Base-by-base conservation (phyloP, 2,113 vertebrate species). In the Colaptes auratus region DNA sequence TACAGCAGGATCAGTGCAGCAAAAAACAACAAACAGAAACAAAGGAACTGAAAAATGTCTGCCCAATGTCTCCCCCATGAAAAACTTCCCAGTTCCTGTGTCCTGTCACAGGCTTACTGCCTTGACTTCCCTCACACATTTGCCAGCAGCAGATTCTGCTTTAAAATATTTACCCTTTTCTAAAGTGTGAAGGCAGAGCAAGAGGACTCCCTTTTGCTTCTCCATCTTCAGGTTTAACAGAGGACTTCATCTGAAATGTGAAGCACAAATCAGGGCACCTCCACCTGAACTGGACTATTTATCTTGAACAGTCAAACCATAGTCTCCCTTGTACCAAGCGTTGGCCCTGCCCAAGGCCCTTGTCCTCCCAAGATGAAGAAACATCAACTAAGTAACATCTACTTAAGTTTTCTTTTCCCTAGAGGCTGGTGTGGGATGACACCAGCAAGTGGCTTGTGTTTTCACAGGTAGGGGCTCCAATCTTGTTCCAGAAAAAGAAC, bases 221-320 rank as follows among this genome's bases (percentile, higher is more conserved):
- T 59, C 42, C 42, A 44, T 36, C 59, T 59, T 56, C 30, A 59
- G 61, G 7, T 59, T 95, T 65, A 73, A 56, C 13, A 77, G 50
- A 81, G 52, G 20, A 48, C 19, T 78, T 73, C 50, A 70, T 58
- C 53, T 83, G 80, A 86, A 53, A 66, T n/a, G n/a, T 63, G 75
- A 92, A 67, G 67, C 72, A 59, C 28, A 75, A n/a, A 75, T 42
- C 44, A 88, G 67, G 56, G 78, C 73, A 73, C 52, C 81, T 89
- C 63, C 25, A 60, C 50, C 71, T 58, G 35, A 88, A 82, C 77
- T 90, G 84, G 36, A 82, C 93, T 90, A 66, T 96, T 94, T 89
- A 96, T 64, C 39, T 93, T 76, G 90, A 94, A 65, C 87, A 87
- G 83, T 24, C 48, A 28, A 48, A 27, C 63, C 63, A 48, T 82